Evolutionary conservation across 2,888 invertebrate genomes (phyloP).

Genomic region (Muscina levida): DNA sequence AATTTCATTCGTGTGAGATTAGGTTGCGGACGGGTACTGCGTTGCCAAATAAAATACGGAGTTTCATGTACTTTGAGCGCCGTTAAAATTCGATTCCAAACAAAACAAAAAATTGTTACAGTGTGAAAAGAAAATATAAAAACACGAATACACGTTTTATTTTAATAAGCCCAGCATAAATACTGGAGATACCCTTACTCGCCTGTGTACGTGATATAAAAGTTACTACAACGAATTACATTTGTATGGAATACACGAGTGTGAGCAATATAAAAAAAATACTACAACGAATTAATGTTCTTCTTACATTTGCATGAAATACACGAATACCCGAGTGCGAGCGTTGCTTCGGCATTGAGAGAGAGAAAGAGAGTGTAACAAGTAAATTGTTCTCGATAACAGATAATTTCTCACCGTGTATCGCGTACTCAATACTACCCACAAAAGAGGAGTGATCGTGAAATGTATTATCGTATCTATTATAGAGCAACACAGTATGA

Average conservation of each 20-base stretch:
- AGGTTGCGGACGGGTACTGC: neutral
- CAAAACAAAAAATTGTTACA: too few species aligned
- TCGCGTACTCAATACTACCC: neutral
- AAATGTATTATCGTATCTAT: neutral
- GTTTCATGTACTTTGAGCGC: neutral
- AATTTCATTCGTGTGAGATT: slow-evolving; percentile 46
- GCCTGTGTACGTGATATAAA: too few species aligned
- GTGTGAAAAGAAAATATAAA: too few species aligned
- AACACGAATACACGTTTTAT: too few species aligned
- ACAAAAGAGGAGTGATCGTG: neutral
- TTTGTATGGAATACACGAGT: neutral
- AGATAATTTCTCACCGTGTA: too few species aligned
- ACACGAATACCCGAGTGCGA: neutral
- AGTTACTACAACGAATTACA: neutral
- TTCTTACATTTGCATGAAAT: neutral
- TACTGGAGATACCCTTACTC: too few species aligned
- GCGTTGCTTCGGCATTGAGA: neutral
- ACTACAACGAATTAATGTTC: neutral
- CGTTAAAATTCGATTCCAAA: neutral
- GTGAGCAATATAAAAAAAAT: neutral
- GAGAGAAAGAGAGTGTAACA: neutral
- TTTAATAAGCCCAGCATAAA: too few species aligned
- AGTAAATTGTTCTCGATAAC: too few species aligned
- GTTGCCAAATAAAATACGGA: neutral
- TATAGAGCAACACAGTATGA: neutral